Evolutionary conservation across 2,888 invertebrate genomes (phyloP).

Genomic region (Acleris holmiana): DNA sequence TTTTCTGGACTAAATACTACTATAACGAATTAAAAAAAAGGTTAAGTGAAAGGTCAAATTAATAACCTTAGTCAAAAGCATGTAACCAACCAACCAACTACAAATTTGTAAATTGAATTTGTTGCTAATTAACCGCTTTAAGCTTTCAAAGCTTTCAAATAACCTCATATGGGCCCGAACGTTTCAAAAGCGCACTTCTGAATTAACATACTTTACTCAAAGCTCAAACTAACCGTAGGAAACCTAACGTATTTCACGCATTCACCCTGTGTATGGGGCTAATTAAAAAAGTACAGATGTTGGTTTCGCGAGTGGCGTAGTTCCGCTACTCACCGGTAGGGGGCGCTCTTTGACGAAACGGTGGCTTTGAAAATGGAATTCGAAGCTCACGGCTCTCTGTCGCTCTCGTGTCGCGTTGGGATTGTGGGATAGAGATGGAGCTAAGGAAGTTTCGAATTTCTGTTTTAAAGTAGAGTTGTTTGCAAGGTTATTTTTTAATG

Average conservation of each 20-base stretch:
- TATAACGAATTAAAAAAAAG: no score
- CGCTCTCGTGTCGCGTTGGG: no score
- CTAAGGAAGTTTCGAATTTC: no score
- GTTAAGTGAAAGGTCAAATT: neutral
- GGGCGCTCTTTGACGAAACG: conserved; percentile 71
- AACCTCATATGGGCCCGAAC: conserved; percentile 47
- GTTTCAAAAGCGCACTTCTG: conserved; percentile 72
- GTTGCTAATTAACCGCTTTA: conserved; percentile 61
- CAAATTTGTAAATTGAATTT: conserved; percentile 44
- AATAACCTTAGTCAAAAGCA: neutral
- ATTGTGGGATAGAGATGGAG: conserved; percentile 51
- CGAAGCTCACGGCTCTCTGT: conserved; percentile 53
- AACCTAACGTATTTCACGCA: conserved; percentile 78
- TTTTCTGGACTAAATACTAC: no score
- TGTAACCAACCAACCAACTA: conserved; percentile 2
- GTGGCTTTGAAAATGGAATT: conserved; percentile 5
- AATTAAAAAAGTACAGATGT: conserved; percentile 83
- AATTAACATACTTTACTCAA: conserved; percentile 82
- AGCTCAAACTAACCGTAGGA: conserved; percentile 79
- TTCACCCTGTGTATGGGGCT: conserved; percentile 79
- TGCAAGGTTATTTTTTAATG: conserved; percentile 80
- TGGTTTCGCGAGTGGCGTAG: conserved; percentile 78
- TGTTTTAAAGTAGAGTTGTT: conserved; percentile 46
- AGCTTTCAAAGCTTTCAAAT: conserved; percentile 44
- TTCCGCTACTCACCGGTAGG: conserved; percentile 81